Base-by-base conservation (phyloP, 2,888 invertebrate genomes). In the Lacanobia oleracea region DNA sequence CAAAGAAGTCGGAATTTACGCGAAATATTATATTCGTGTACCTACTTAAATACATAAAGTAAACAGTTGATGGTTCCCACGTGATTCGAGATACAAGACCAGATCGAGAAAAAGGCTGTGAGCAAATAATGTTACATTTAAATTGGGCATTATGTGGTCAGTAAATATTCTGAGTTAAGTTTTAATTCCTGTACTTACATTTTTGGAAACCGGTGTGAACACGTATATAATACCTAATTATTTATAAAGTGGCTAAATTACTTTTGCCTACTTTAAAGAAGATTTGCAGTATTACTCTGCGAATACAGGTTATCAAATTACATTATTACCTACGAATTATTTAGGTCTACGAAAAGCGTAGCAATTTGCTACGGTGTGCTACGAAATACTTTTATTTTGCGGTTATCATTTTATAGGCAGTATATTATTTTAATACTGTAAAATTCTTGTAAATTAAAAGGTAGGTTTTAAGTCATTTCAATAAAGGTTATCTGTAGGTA, bases 41-140 rank as follows among this genome's bases (percentile, higher is more conserved):
- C 77, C 21, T 61, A 81, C 81, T 67, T 72, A 81, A 59, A 50
- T 45, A 66, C 72, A 86, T 84, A 82, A 84, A 80, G 71, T 85
- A 82, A 74, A 76, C 61, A 65, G 48, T 85, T 86, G 72, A 83
- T 75, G 73, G 57, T 72, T 75, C 45, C 50, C 75, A 80, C 68
- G 76, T 83, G 75, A 76, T 79, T 78, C 37, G 72, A 74, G 70
- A 79, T 45, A 82, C 59, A 68, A 81, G 67, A 53, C 27, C 43
- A 57, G 69, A 69, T 66, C 12, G 57, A 63, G 18, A 71, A 75
- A 62, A 77, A 77, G 73, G 71, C 63, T 59, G 33, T 64, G 68
- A 71, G 67, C 70, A 71, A 62, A 75, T 75, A 61, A 69, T 57
- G 33, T 53, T 66, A 73, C 65, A 73, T 78, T 74, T 69, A 78